Evolutionary conservation across 1,140 invertebrate species (phyloP).

Genomic region (Drosophila takahashii): DNA sequence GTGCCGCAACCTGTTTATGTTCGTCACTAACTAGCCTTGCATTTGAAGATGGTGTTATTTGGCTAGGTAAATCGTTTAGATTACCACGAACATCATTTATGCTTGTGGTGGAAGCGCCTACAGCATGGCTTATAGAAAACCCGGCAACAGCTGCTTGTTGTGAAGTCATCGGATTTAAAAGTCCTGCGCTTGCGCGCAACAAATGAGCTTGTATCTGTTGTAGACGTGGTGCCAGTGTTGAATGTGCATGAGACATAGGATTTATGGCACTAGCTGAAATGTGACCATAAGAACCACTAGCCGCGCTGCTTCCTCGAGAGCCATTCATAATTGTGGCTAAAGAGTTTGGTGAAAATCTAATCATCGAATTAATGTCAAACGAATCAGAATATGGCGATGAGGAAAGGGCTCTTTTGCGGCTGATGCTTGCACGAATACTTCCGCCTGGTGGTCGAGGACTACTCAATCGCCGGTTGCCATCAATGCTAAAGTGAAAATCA

Average conservation of each 20-base stretch:
- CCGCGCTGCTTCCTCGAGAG: slow-evolving; percentile 92
- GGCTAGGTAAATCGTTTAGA: slow-evolving; percentile 40
- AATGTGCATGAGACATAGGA: slow-evolving; percentile 87
- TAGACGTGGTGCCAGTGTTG: slow-evolving; percentile 88
- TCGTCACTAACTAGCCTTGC: slow-evolving; percentile 30
- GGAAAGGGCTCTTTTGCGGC: slow-evolving; percentile 95
- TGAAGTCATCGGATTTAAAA: slow-evolving; percentile 86
- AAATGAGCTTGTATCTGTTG: slow-evolving; percentile 92
- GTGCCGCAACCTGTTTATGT: not conserved
- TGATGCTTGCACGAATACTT: slow-evolving; percentile 88
- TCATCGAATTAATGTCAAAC: slow-evolving; percentile 97
- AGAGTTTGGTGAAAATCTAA: slow-evolving; percentile 97
- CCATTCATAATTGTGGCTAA: slow-evolving; percentile 96
- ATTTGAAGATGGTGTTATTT: slow-evolving; percentile 42
- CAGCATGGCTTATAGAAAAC: slow-evolving; percentile 83
- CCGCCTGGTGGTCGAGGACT: slow-evolving; percentile 86
- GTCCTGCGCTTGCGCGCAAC: slow-evolving; percentile 87
- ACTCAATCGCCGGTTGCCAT: slow-evolving; percentile 86
- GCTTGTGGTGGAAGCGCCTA: slow-evolving; percentile 37
- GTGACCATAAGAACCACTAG: slow-evolving; percentile 97
- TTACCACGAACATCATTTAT: slow-evolving; percentile 42
- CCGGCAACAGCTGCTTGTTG: slow-evolving; percentile 85
- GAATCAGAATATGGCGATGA: slow-evolving; percentile 98
- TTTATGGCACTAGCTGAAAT: slow-evolving; percentile 90
- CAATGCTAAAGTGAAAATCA: slow-evolving; percentile 90